These are phyloP conservation scores for Heliopora coerulea DNA, from an alignment of 92 coral and sea anemone species.

Conservation along the genomic window DNA sequence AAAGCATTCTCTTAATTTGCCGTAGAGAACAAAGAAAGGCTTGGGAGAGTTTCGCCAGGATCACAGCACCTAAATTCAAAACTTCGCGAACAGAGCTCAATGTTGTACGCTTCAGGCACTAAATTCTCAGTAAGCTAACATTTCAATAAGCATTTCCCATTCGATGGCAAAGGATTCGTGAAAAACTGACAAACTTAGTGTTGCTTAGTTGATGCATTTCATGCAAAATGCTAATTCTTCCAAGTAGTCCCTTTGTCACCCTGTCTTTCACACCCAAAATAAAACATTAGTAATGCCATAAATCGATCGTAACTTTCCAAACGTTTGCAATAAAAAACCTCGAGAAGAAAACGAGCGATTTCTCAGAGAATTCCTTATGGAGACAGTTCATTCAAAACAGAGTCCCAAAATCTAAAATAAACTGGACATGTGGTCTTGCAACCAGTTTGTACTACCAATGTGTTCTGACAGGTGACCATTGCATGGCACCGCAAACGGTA, in stretches of 20 bases:
- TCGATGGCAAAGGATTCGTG: not conserved
- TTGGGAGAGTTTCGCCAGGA: constrained; percentile 32
- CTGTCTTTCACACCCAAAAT: constrained; percentile 98
- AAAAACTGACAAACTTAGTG: not conserved
- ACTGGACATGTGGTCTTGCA: not conserved
- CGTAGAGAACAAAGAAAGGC: constrained; percentile 30
- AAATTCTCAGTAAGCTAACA: too few species aligned
- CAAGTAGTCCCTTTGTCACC: constrained; percentile 55
- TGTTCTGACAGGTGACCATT: constrained; percentile 15
- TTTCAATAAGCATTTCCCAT: too few species aligned
- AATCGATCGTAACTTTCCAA: not conserved
- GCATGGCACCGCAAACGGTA: constrained; percentile 17
- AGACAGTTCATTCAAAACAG: not conserved
- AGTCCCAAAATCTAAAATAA: not conserved
- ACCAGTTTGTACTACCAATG: not conserved
- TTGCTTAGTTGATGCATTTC: not conserved
- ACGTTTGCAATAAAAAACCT: not conserved
- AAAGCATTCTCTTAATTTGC: constrained; percentile 26
- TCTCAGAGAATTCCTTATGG: not conserved
- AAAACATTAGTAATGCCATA: constrained; percentile 27
- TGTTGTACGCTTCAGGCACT: too few species aligned
- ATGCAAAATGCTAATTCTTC: constrained; percentile 13
- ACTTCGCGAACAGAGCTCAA: not conserved
- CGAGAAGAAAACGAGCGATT: not conserved
- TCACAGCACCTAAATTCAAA: not conserved